phyloP scores from a whole-genome alignment of 1,140 invertebrate genomes.

The Phocides pigmalion region DNA sequence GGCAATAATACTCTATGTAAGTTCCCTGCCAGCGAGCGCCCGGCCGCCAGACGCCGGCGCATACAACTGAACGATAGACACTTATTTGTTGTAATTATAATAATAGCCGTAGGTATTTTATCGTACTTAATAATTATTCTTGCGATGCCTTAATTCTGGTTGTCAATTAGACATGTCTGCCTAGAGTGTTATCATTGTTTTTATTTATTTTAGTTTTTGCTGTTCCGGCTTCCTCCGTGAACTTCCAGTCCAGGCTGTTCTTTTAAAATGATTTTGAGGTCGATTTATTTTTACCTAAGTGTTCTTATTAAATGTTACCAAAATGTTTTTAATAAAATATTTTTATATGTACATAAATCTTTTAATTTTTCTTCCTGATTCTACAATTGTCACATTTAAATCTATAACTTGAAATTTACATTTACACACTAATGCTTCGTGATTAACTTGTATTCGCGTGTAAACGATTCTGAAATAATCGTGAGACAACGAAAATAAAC shows the following conservation, averaged over 20 bases:
- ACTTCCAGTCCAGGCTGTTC: slow-evolving; percentile 84
- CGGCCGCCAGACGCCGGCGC: slow-evolving; percentile 40
- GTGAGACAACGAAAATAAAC: slow-evolving; percentile 41
- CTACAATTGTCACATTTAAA: background rate
- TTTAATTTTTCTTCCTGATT: slow-evolving; percentile 47
- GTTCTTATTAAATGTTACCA: slow-evolving; percentile 86
- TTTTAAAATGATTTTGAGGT: slow-evolving; percentile 85
- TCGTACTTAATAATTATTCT: slow-evolving; percentile 85
- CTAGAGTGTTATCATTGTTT: slow-evolving; percentile 83
- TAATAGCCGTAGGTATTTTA: slow-evolving; percentile 84
- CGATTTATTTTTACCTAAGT: slow-evolving; percentile 85
- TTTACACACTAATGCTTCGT: background rate
- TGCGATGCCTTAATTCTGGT: slow-evolving; percentile 85
- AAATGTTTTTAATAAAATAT: slow-evolving; percentile 86
- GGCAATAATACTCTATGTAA: slow-evolving; percentile 83
- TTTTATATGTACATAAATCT: slow-evolving; percentile 82
- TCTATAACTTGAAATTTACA: background rate
- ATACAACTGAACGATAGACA: slow-evolving; percentile 73
- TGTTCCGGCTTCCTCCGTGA: slow-evolving; percentile 84
- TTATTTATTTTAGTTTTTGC: slow-evolving; percentile 82
- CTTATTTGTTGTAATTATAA: slow-evolving; percentile 84
- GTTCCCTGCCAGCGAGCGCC: slow-evolving; percentile 66
- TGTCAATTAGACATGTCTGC: slow-evolving; percentile 85
- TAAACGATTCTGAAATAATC: too few species aligned
- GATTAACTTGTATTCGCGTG: too few species aligned